phyloP scores from a whole-genome alignment of 2,797 vertebrate species.

The Erpetoichthys calabaricus region DNA sequence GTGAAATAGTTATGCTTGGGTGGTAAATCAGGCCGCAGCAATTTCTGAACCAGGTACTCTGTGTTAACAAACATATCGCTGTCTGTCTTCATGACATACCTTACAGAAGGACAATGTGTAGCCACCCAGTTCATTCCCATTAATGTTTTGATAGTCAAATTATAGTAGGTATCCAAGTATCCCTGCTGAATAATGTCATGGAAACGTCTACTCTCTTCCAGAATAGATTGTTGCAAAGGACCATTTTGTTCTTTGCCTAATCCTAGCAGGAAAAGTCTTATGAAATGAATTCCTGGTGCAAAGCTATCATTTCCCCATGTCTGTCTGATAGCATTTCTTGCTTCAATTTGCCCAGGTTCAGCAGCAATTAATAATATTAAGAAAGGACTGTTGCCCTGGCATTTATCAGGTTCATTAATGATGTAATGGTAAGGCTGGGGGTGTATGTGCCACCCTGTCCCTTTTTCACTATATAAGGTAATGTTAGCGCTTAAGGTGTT shows the following conservation, averaged over 20 bases:
- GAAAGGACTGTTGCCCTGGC: conserved; percentile 58
- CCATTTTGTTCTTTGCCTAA: conserved; percentile 46
- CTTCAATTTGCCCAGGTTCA: conserved; percentile 71
- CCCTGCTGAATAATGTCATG: conserved; percentile 88
- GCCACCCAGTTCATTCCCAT: conserved; percentile 98
- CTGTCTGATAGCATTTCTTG: conserved; percentile 79
- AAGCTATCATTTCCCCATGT: conserved; percentile 88
- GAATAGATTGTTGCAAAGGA: conserved; percentile 58
- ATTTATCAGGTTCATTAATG: conserved; percentile 78
- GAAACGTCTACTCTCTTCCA: conserved; percentile 70
- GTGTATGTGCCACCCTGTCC: conserved; percentile 28
- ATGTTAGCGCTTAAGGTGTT: conserved; percentile 51
- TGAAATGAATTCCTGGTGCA: conserved; percentile 48
- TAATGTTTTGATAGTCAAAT: conserved; percentile 86
- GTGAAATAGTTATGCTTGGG: conserved; percentile 77
- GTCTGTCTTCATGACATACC: conserved; percentile 94
- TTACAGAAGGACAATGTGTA: conserved; percentile 60
- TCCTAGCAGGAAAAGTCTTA: conserved; percentile 79
- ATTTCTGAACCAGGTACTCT: conserved; percentile 80
- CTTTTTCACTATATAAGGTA: conserved; percentile 57
- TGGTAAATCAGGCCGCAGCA: conserved; percentile 68
- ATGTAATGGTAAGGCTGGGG: conserved; percentile 67
- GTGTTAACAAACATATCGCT: conserved; percentile 97
- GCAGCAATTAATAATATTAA: conserved; percentile 80
- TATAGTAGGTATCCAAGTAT: conserved; percentile 83